Evolutionary conservation across 92 coral and sea anemone species (phyloP), one percentile per base, ranked within the genome.

Genomic region (Siderastrea radians): DNA sequence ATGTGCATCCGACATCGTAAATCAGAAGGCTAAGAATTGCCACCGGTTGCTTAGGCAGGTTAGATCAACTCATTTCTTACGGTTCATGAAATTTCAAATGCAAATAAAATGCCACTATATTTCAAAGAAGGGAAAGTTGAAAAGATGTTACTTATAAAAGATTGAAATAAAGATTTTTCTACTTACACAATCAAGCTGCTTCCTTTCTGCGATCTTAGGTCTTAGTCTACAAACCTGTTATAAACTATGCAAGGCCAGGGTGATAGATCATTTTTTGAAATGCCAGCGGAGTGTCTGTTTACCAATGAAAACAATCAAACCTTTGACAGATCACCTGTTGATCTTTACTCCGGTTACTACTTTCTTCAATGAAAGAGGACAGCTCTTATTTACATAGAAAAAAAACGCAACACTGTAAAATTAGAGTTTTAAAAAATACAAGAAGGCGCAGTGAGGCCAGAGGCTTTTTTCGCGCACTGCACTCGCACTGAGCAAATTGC

Each of bases 321-420:
- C 68, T 82, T 54, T 69, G 86, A 57, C 86, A 70, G 67, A 6
- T 12, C 43, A 82, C 86, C 86, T 82, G 86, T 44, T 70, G 59
- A 5, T 11, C 38, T 7, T 38, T 14, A 3, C 57, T 74, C 6
- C 10, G 2, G 78, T 38, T 52, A 7, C 7, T 26, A 10, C 5
- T 52, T 52, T 74, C 4, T 3, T 49, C 45, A 52, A 1, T 49
- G 61, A 5, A 51, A 15, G 14, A 52, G 44, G 46, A 43, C 13
- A 49, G 45, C 8, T 1, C 55, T 52, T 52, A 8, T 52, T 52
- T 52, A 52, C 6, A 52, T 52, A 52, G 55, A 52, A 52, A 52
- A 52, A 52, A 52, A 52, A 52, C 38, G 38, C 38, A 8, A 52
- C 55, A 8, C 55, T 52, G 8, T 52, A 5, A 8, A 8, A 52